Conservation (phyloP, 2,797 vertebrate species). For the Pristis pectinata region DNA sequence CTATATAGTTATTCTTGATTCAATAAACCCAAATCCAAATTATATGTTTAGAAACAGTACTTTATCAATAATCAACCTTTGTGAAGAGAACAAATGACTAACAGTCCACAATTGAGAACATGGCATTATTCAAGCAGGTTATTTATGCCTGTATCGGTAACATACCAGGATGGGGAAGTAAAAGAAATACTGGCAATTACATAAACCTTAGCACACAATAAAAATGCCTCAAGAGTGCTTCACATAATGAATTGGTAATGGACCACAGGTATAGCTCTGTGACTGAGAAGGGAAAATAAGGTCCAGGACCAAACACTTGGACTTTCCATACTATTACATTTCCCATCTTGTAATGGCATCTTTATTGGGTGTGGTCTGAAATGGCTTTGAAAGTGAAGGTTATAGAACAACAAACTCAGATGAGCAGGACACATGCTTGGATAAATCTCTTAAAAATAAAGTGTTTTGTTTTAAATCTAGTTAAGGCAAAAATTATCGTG, state of each 20-base stretch:
- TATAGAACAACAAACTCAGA: background rate
- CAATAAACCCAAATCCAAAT: background rate
- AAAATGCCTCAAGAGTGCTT: background rate
- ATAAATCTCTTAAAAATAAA: background rate
- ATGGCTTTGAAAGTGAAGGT: background rate
- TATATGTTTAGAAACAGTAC: background rate
- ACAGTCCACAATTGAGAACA: background rate
- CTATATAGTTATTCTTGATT: background rate
- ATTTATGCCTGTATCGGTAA: background rate
- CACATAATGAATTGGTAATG: background rate
- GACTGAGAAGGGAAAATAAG: background rate
- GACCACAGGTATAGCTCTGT: background rate
- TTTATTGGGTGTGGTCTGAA: background rate
- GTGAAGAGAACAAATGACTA: background rate
- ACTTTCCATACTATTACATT: background rate
- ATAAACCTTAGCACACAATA: background rate
- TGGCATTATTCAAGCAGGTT: background rate
- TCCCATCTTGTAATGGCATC: background rate
- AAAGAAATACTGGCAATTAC: background rate
- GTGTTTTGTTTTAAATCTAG: background rate
- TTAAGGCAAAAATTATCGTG: background rate
- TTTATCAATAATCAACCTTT: background rate
- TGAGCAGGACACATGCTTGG: background rate
- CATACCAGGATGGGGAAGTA: background rate
- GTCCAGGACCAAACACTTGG: background rate